Evolutionary conservation across 2,888 invertebrate species (phyloP), one percentile per base, ranked within the genome.

Genomic region (Lasioglossum calceatum): DNA sequence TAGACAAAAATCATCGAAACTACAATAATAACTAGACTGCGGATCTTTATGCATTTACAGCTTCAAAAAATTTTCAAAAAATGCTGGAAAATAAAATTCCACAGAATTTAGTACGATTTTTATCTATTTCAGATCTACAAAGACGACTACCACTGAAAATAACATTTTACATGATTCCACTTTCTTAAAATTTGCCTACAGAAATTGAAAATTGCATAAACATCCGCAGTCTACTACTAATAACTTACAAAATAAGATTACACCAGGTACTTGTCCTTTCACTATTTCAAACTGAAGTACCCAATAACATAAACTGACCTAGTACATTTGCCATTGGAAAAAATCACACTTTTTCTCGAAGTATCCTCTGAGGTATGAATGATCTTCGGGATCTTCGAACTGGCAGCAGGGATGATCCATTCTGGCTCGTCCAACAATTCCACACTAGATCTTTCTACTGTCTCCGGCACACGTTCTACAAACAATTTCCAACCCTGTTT

Each of bases 301-400:
- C 12, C 0, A n/a, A 42, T 23, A 4, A 12, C 36, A 8, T 10
- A 3, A 36, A 4, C 73, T 80, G 73, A 85, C 87, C 77, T 85
- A 42, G 82, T 79, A 19, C 86, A 87, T 27, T 67, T n/a, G 1
- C 78, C 78, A n/a, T 44, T 12, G 0, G 77, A 75, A 32, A 75
- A 58, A 16, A 86, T 27, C 23, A 85, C n/a, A 27, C 32, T 77
- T 36, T 39, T 61, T 2, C 47, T 44, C 1, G 42, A 23, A 12
- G 10, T 14, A 8, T 80, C 36, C 16, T 42, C 2, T 0, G 23
- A 36, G 42, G 32, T 47, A 14, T 61, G 23, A 4, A 71, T 19
- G 32, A 70, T 16, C 19, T 27, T 14, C 1, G 5, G 16, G 4
- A 32, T 58, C 39, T 16, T 39, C 58, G 54, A 8, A 4, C 70